phyloP scores from a whole-genome alignment of 30 jellyfish, hydroid and myxozoan genomes.

The Phacellophora camtschatica region DNA sequence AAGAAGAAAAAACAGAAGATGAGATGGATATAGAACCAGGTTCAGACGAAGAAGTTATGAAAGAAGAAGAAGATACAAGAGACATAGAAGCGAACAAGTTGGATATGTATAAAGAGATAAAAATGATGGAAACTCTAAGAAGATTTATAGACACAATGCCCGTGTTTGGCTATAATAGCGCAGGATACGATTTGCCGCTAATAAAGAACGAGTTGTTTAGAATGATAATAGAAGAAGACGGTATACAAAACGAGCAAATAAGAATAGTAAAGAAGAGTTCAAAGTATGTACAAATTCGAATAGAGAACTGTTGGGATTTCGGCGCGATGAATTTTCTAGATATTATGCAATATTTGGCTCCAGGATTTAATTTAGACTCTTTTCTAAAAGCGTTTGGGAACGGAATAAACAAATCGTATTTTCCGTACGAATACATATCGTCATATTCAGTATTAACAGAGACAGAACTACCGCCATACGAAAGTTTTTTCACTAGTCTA shows the following conservation, averaged over 20 bases:
- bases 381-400: neutral
- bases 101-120: neutral
- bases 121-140: neutral
- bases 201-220: neutral
- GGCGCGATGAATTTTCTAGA: neutral
- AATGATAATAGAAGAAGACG: neutral
- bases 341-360: neutral
- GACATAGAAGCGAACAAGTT: no score
- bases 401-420: neutral
- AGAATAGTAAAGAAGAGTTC: neutral
- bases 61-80: no score
- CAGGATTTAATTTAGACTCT: neutral
- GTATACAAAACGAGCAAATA: neutral
- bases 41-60: no score
- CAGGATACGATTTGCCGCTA: neutral
- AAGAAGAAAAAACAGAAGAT: no score
- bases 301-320: neutral
- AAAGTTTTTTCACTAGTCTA: neutral
- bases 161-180: neutral
- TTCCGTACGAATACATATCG: neutral
- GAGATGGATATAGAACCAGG: no score
- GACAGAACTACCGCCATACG: neutral
- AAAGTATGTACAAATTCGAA: neutral
- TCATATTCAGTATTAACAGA: neutral
- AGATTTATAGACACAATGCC: neutral